Percentiles rank a stretch among this genome's conserved stretches.
These are phyloP conservation scores for Baryphthengus martii DNA, from an alignment of 2,113 vertebrate genomes.

Conservation along the genomic window DNA sequence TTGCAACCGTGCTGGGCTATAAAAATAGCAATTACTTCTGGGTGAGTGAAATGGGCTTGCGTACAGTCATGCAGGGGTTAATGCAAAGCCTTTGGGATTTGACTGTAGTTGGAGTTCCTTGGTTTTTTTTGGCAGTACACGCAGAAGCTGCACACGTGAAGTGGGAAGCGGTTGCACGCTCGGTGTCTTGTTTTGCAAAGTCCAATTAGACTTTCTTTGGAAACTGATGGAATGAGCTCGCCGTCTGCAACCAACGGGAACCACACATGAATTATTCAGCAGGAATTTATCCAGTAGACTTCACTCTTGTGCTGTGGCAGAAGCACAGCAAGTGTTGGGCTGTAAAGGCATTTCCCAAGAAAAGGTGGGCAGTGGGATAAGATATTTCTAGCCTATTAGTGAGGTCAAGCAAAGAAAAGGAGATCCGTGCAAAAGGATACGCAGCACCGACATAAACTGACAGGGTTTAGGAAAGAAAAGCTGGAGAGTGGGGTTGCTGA, in stretches of 20 bases:
- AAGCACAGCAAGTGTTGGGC: background rate
- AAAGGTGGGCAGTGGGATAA: background rate
- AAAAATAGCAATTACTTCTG: background rate
- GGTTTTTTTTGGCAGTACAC: background rate
- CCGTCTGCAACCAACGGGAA: background rate
- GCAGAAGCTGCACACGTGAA: background rate
- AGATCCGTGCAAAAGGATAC: background rate
- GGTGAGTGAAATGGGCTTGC: background rate
- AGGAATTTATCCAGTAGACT: background rate
- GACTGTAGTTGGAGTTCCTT: background rate
- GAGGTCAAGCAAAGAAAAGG: background rate
- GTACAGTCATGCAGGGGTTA: background rate
- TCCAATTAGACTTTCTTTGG: background rate
- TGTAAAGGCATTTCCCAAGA: background rate
- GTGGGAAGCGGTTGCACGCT: background rate
- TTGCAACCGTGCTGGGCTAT: background rate
- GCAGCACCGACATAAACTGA: background rate
- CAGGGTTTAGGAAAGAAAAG: background rate
- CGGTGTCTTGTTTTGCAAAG: background rate
- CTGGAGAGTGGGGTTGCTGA: background rate
- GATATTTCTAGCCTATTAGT: background rate
- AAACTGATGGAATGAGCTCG: background rate
- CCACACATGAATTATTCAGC: conserved; percentile 21
- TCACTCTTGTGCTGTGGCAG: background rate
- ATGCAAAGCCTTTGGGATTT: background rate